These are phyloP conservation scores for Scortum barcoo DNA, from an alignment of 2,113 vertebrate genomes.

Conservation along the genomic window DNA sequence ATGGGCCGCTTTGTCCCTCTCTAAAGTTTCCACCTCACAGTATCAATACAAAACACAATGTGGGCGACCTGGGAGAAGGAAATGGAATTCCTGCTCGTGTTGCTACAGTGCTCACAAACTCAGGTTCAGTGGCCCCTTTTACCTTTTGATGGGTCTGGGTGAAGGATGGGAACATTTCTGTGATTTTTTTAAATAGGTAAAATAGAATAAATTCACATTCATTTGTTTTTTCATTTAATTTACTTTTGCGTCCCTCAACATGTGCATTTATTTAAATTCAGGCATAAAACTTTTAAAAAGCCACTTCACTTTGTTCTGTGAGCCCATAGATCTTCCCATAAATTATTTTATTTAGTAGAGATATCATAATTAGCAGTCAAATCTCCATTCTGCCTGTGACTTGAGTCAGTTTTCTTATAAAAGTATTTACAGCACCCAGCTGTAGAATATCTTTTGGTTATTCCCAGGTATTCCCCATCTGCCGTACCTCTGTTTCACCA, in stretches of 20 bases:
- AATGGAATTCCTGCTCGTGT: conserved; percentile 85
- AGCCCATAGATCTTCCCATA: no score
- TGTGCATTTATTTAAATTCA: not conserved
- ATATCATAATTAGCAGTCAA: not conserved
- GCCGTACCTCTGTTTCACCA: conserved; percentile 25
- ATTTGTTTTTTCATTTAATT: not conserved
- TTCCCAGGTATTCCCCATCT: not conserved
- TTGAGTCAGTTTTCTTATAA: not conserved
- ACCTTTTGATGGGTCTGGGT: conserved; percentile 47
- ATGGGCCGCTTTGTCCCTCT: conserved; percentile 78
- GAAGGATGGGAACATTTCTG: conserved; percentile 19
- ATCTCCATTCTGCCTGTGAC: not conserved
- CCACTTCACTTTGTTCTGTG: not conserved
- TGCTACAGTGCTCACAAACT: conserved; percentile 82
- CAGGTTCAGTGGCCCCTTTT: conserved; percentile 49
- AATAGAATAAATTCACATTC: not conserved
- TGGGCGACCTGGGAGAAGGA: conserved; percentile 70
- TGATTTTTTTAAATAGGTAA: not conserved
- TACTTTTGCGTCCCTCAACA: no score
- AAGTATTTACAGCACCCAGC: not conserved
- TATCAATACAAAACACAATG: conserved; percentile 85
- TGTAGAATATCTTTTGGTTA: not conserved
- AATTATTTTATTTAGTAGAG: not conserved
- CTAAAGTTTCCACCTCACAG: conserved; percentile 80
- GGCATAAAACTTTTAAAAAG: not conserved